Evolutionary conservation across 2,888 invertebrate species (phyloP), one percentile per base, ranked within the genome.

Genomic region (Elmis aenea): DNA sequence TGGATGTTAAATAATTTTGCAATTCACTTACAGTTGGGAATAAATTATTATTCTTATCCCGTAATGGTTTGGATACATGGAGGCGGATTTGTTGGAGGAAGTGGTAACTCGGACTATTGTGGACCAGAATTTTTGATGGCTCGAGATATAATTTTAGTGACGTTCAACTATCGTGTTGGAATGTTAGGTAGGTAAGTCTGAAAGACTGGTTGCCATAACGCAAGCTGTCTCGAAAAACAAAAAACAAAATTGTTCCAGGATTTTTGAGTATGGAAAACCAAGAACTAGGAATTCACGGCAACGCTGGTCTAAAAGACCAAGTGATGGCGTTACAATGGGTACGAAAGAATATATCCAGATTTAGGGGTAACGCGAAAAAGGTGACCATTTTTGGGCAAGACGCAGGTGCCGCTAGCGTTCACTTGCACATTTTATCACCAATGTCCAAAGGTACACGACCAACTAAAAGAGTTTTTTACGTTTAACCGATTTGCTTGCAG

Each of bases 241-340:
- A 6, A 8, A 18, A 18, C 18, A 5, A 6, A 18, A 18, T 18
- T 18, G 18, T 18, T 18, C 18, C 37, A 73, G 73, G 73, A 13
- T 75, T 74, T 40, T 59, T 74, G 15, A 66, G 66, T 14, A 53
- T 74, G 0, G 61, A 68, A 34, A 72, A 74, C 38, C 53, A 63
- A 5, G 55, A 63, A 2, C 51, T 73, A 6, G 65, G 66, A 26
- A 65, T 74, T 23, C 72, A 74, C 1, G 74, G 74, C 2, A 75
- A 75, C 55, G 71, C 73, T 0, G 74, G 71, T 3, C 58, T 75
- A 1, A 74, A 74, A 55, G 75, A 75, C 52, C 71, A 72, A 58
- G 64, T 72, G 1, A 45, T 73, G 52, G 74, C 71, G 1, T 46
- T 75, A 20, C 67, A 68, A 45, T 75, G 74, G 74, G 62, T 75